A percentile compares a stretch with the other conserved stretches of the same genome.
Conservation (phyloP, 35 echinoderm and acorn worm species). For the Hemicentrotus pulcherrimus region DNA sequence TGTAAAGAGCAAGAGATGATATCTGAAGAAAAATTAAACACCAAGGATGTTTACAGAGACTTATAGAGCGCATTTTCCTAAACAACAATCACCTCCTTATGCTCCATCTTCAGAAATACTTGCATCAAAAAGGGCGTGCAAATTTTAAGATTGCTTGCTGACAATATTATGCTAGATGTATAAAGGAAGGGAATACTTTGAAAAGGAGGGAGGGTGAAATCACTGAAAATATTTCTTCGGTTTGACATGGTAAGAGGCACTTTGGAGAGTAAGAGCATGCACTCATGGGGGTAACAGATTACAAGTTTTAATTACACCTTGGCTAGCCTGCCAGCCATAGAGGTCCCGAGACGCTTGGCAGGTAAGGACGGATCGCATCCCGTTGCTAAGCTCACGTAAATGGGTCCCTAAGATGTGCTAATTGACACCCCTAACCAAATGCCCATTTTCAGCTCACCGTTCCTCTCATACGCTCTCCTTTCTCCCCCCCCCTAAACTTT, state of each 20-base stretch:
- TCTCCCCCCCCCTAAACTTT: neutral
- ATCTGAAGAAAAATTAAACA: neutral
- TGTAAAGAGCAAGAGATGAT: no score
- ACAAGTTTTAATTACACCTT: constrained; percentile 48
- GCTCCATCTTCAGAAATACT: no score
- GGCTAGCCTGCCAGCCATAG: neutral
- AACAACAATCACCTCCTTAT: neutral
- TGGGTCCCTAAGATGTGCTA: neutral
- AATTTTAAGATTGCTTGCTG: neutral
- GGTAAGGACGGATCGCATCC: neutral
- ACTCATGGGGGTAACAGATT: constrained; percentile 32
- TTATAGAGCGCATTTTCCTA: neutral
- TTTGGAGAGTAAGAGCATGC: neutral
- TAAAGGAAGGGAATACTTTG: neutral
- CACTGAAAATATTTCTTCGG: neutral
- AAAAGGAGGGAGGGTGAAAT: neutral
- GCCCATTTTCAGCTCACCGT: constrained; percentile 2
- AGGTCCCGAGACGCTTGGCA: neutral
- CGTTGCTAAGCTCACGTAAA: neutral
- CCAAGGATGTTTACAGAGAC: neutral
- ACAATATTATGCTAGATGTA: neutral
- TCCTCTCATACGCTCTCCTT: neutral
- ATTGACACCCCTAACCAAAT: constrained; percentile 44
- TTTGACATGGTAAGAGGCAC: neutral
- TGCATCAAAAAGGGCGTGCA: neutral